Percentiles rank a stretch among this genome's conserved stretches.
phyloP scores from a whole-genome alignment of 2,888 invertebrate species.

The Pyrocoelia pectoralis region DNA sequence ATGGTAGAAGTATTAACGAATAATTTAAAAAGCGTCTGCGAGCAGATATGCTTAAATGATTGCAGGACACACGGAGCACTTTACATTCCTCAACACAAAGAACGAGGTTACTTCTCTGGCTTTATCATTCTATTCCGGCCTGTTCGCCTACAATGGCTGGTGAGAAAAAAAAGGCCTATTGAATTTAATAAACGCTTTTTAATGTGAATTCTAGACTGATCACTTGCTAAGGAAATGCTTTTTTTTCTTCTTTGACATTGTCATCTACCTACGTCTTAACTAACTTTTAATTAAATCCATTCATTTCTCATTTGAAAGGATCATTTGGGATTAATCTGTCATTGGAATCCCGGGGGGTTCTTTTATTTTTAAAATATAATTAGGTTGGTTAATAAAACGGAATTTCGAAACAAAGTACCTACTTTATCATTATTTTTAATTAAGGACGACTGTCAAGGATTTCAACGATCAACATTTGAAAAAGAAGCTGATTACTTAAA shows the following conservation, averaged over 20 bases:
- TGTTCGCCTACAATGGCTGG: constrained; percentile 99
- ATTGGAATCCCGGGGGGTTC: too few species aligned
- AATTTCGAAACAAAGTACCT: too few species aligned
- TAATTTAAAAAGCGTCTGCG: constrained; percentile 42
- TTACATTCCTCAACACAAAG: constrained; percentile 91
- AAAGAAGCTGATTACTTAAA: too few species aligned
- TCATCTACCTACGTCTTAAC: not conserved
- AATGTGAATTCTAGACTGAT: constrained; percentile 32
- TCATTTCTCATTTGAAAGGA: too few species aligned
- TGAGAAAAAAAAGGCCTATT: constrained; percentile 60
- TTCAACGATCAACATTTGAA: too few species aligned
- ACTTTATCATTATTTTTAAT: too few species aligned
- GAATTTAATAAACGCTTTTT: constrained; percentile 22
- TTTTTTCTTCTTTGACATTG: not conserved
- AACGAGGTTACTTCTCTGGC: constrained; percentile 90
- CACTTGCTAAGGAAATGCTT: constrained; percentile 22
- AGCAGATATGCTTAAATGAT: constrained; percentile 49
- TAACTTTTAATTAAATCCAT: not conserved
- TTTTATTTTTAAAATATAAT: too few species aligned
- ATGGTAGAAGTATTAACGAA: constrained; percentile 43
- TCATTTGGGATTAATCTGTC: too few species aligned
- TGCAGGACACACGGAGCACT: constrained; percentile 88
- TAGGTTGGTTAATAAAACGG: too few species aligned
- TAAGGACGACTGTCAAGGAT: too few species aligned
- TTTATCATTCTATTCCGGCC: constrained; percentile 97